Evolutionary conservation across 37 sponge, comb jelly and placozoan genomes (phyloP).

Genomic region (Halisarca cf. caerulea): DNA sequence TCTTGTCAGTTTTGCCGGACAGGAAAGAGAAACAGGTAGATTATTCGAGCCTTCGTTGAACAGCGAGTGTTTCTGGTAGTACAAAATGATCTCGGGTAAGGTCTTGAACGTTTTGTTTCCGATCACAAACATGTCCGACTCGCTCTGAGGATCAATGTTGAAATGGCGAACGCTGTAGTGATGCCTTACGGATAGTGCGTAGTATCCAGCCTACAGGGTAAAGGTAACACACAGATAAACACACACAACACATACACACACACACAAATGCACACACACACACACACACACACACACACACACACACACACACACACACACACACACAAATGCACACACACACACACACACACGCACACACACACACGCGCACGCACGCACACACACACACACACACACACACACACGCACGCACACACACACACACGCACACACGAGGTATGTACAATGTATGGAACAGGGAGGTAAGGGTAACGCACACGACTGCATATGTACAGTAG

Average conservation of each 20-base stretch:
- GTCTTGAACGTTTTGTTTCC: constrained; percentile 53
- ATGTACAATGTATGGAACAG: too few species aligned
- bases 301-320: too few species aligned
- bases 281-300: not conserved
- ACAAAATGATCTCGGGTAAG: constrained; percentile 53
- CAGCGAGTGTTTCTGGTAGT: constrained; percentile 77
- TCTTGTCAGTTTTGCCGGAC: constrained; percentile 2
- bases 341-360: too few species aligned
- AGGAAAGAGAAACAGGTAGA: not conserved
- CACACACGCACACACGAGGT: too few species aligned
- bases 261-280: not conserved
- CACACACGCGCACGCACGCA: too few species aligned
- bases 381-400: too few species aligned
- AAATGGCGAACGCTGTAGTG: constrained; percentile 82
- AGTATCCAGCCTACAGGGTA: constrained; percentile 62
- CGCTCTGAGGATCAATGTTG: constrained; percentile 75
- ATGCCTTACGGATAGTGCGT: constrained; percentile 76
- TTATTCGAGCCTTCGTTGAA: constrained; percentile 36
- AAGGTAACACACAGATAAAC: not conserved
- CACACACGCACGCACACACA: too few species aligned
- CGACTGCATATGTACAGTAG: too few species aligned
- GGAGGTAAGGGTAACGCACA: too few species aligned
- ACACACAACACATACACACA: not conserved
- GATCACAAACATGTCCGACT: constrained; percentile 52
- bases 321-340: too few species aligned